Base-by-base conservation (phyloP, 92 coral and sea anemone species). In the Isaurus tuberculatus region DNA sequence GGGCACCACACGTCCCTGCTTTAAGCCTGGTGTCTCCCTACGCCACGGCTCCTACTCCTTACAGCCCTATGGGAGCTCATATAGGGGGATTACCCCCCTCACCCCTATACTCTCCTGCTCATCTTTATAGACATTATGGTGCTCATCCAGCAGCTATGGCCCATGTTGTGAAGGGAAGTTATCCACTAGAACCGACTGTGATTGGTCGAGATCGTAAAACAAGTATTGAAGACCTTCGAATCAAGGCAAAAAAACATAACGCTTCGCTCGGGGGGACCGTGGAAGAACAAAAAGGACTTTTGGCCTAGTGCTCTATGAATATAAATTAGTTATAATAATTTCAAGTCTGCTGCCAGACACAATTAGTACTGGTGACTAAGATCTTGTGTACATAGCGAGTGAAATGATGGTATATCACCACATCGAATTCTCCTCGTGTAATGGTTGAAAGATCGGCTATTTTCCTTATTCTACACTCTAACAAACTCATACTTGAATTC, bases 1-100 rank as follows among this genome's bases (percentile, higher is more conserved):
- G 98, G 98, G 79, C 75, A 75, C 95, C 93, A 30, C 98, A 94
- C 40, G 90, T 94, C 14, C 98, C 98, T 22, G 98, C 98, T 19
- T 93, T 94, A 9, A 94, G 98, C 85, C 88, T 94, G 16, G 92
- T 94, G 77, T 94, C 98, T 2, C 98, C 98, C 23, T 94, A 84
- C 72, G 95, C 98, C 69, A 85, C 95, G 31, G 91, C 95, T 25
- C 93, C 98, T 7, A 72, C 87, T 46, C 87, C 91, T 31, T 91
- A 89, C 75, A 82, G 93, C 83, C 92, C 98, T 57, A 71, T 88
- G 34, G 92, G 90, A 13, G 81, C 92, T 15, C 94, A 83, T 80
- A 67, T 91, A 16, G 89, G 83, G 26, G 28, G 86, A 10, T 15
- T 87, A 27, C 70, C 84, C 8, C 87, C 87, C 2, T 72, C 90